Conservation (phyloP, 1,140 invertebrate species). For the Bombus turneri region DNA sequence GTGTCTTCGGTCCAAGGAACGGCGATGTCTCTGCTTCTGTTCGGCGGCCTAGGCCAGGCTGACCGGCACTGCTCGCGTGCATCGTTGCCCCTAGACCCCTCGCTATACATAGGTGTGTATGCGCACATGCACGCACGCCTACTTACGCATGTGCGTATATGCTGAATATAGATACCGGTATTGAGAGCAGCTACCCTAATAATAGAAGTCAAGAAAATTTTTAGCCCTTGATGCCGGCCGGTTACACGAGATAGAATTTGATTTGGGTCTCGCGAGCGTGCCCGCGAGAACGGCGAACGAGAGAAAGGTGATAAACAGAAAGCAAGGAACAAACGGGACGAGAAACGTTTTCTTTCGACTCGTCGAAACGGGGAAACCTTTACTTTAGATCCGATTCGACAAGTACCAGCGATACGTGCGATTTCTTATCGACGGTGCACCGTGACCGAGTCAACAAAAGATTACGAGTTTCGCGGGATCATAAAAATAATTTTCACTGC, state of each 20-base stretch:
- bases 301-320: not conserved
- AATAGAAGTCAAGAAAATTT: conserved; percentile 80
- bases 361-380: not conserved
- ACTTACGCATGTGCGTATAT: conserved; percentile 67
- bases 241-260: conserved; percentile 51
- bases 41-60: conserved; percentile 31
- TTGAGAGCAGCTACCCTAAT: conserved; percentile 80
- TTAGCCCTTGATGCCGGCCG: conserved; percentile 80
- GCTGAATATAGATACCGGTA: conserved; percentile 79
- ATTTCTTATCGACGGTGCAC: conserved; percentile 10
- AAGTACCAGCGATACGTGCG: not conserved
- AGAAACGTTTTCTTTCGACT: not conserved
- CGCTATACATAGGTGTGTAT: conserved; percentile 62
- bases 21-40: conserved; percentile 17
- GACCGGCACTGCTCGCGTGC: conserved; percentile 16
- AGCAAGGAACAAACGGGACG: not conserved
- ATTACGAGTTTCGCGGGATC: conserved; percentile 32
- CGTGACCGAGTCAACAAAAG: conserved; percentile 30
- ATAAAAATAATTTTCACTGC: conserved; percentile 35
- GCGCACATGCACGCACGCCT: conserved; percentile 33
- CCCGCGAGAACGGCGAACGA: not conserved
- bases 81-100: conserved; percentile 35
- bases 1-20: conserved; percentile 23
- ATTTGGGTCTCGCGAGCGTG: conserved; percentile 58
- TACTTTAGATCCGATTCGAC: conserved; percentile 3